Base-by-base conservation (phyloP, 1,140 invertebrate genomes). In the Diorhabda sublineata region DNA sequence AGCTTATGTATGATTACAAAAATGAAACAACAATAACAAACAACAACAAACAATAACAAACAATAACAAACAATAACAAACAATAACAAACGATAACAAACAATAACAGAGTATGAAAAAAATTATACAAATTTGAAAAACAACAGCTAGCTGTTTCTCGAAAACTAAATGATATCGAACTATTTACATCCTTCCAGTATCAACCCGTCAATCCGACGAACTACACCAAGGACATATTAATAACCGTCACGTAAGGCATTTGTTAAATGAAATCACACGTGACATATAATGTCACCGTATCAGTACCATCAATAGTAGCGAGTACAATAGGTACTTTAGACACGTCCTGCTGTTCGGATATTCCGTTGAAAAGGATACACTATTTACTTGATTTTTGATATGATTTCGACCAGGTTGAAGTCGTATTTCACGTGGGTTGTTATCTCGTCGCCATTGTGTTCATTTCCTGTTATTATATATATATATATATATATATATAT, bases 281-380 rank as follows among this genome's bases (percentile, higher is more conserved):
- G 47, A 52, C 47, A 52, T 52, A 52, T n/a, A 52, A 52, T 62
- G 61, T 11, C 61, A 62, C 61, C n/a, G 61, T 62, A 62, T 62
- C 61, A 44, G 3, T 43, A 42, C 42, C 44, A 62, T 62, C 61
- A 44, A 44, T n/a, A 45, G 61, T 62, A 45, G n/a, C 42, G 6
- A 44, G 42, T 11, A 62, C 61, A 62, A 62, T 62, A 11, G 61
- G 61, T 62, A 62, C 43, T 62, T 62, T 62, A 62, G 61, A 42
- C n/a, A 44, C 61, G 9, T 45, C 61, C 61, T 11, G 61, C 61
- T 62, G 61, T 62, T 62, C 43, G 9, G 45, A 62, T 62, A 44
- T 62, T 44, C 43, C 42, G 61, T 62, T 62, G 61, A 62, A 62
- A 62, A 42, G 61, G 6, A 45, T 11, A 8, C n/a, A 44, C 3